phyloP scores from a whole-genome alignment of 2,797 vertebrate species.

The Protosalanx chinensis region DNA sequence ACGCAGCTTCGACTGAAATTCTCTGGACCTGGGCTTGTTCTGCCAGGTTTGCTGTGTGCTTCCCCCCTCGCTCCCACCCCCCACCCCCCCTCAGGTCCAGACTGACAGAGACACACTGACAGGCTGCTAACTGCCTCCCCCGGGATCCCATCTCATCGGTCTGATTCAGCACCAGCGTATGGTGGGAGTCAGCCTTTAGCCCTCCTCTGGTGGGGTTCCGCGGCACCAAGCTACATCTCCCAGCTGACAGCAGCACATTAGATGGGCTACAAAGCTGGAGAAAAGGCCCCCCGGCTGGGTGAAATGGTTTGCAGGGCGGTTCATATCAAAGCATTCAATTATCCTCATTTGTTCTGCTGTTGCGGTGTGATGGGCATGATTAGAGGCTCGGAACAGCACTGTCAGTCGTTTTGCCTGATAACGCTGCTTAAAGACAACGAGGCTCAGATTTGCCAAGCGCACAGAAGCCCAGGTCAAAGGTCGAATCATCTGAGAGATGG shows the following conservation, averaged over 20 bases:
- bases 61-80: neutral
- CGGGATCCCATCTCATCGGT: neutral
- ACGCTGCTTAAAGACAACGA: neutral
- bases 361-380: neutral
- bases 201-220: neutral
- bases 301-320: neutral
- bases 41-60: slow-evolving; percentile 23
- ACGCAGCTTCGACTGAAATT: slow-evolving; percentile 36
- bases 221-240: neutral
- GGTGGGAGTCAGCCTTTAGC: neutral
- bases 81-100: neutral
- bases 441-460: neutral
- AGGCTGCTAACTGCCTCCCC: neutral
- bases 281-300: neutral
- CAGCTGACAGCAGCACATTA: neutral
- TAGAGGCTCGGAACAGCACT: neutral
- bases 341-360: neutral
- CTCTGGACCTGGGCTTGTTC: slow-evolving; percentile 17
- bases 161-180: neutral
- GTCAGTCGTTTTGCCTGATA: neutral
- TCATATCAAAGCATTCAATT: neutral
- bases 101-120: neutral
- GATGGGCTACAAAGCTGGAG: neutral
- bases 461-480: neutral
- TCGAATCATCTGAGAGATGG: neutral